Evolutionary conservation across 2,797 vertebrate genomes (phyloP), one percentile per base, ranked within the genome.

Genomic region (Clamator glandarius): DNA sequence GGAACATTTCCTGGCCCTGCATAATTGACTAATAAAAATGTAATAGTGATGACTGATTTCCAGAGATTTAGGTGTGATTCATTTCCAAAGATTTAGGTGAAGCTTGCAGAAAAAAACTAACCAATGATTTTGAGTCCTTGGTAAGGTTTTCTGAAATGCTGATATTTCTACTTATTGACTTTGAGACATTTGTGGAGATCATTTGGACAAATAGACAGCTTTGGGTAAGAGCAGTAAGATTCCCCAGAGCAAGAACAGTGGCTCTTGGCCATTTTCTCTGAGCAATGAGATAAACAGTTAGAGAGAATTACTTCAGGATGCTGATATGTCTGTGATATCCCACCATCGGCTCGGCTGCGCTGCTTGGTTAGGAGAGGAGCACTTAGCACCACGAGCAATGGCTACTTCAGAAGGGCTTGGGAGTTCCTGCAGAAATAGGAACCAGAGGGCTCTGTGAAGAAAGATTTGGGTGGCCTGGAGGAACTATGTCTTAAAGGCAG

Each of bases 291-390:
- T 15, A 82, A 77, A 31, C 59, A 18, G 16, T 46, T 80, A 42
- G 31, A 75, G n/a, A 80, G 31, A 42, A 79, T 70, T 70, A 23
- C 83, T 92, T 92, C 35, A 59, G 42, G 24, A 3, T 69, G 35
- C 7, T 72, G 36, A n/a, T 57, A 33, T 3, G 20, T n/a, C 62
- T 75, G 68, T 48, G 36, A 33, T 25, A 63, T 3, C 31, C 20
- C 48, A 23, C 20, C 6, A 19, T 16, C 66, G 3, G 0, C 67
- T 51, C 5, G 9, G 15, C 28, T 9, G 3, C 35, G n/a, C 5
- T 11, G 15, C 3, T 0, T 6, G 20, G 11, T 86, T n/a, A 1
- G 5, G 24, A 0, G 9, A 58, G 35, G 52, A 76, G n/a, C n/a
- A n/a, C n/a, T n/a, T n/a, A n/a, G n/a, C n/a, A 66, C 57, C 8